These are phyloP conservation scores for Panthera tigris DNA, from an alignment of 2,113 vertebrate genomes.

Conservation along the genomic window DNA sequence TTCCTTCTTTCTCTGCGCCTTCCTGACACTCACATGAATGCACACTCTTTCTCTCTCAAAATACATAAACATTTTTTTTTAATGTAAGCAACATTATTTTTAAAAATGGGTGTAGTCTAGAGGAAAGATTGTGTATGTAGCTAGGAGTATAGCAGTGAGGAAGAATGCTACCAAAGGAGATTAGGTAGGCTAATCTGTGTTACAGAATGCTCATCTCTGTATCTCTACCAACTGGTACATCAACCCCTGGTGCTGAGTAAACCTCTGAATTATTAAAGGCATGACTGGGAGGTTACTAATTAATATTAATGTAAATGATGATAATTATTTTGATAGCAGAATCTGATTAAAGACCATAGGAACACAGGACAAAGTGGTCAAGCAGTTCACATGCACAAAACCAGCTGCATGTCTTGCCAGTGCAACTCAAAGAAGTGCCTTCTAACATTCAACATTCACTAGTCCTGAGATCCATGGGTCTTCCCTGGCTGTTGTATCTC, in stretches of 20 bases:
- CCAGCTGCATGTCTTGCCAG: not conserved
- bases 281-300: not conserved
- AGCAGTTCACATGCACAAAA: not conserved
- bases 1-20: too few species aligned
- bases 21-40: too few species aligned
- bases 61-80: too few species aligned
- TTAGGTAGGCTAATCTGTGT: too few species aligned
- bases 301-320: not conserved
- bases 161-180: not conserved
- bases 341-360: not conserved
- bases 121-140: not conserved
- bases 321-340: not conserved
- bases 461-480: not conserved
- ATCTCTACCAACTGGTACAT: not conserved
- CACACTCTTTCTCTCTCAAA: too few species aligned
- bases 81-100: too few species aligned
- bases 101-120: not conserved
- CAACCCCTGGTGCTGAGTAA: not conserved
- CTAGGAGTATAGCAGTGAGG: not conserved
- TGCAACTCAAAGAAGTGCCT: not conserved
- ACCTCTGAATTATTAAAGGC: not conserved
- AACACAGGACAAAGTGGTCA: not conserved
- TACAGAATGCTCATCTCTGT: not conserved
- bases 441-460: too few species aligned
- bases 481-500: not conserved